Base-by-base conservation (phyloP, 1,140 invertebrate species). In the Maniola jurtina region DNA sequence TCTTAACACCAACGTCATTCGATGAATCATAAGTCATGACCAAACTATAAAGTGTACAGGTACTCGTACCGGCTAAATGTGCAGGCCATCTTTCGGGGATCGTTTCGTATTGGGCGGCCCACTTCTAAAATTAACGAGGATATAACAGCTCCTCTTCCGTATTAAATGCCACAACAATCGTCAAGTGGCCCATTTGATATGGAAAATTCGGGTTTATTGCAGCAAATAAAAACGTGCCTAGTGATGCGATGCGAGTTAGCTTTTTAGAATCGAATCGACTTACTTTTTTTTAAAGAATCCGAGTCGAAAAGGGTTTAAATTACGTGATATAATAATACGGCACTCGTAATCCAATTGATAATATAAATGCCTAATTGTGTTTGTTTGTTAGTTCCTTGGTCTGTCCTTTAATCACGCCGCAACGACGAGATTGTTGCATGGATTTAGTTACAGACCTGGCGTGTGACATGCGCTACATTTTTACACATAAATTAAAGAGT, bases 11-110 rank as follows among this genome's bases (percentile, higher is more conserved):
- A 68, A 64, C 63, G 72, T 72, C 52, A 69, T 59, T 59, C n/a
- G 59, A 76, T 82, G 81, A 86, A 71, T 86, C 81, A 25, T 25
- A 25, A 25, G 25, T 25, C 25, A 25, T 25, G 25, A 25, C 25
- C 25, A 25, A 25, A 25, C 25, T 25, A 25, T 25, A 25, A 25
- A 25, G 25, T 25, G 4, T 25, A n/a, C n/a, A n/a, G n/a, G n/a
- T n/a, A 25, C 25, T 38, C 52, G 47, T 25, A 54, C 14, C 45
- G 45, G n/a, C 1, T 48, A 52, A 52, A 52, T 7, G 7, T 52
- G 48, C 15, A 52, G 25, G 16, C 6, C 40, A 60, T 60, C 33
- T 56, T 65, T 59, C 34, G 47, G 16, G 25, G 15, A 59, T 34
- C 50, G 11, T 65, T 60, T 14, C 47, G 4, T 52, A n/a, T 52